Percentiles rank a stretch among this genome's conserved stretches.
phyloP scores from a whole-genome alignment of 2,888 invertebrate genomes.

The Dynastes grantii region DNA sequence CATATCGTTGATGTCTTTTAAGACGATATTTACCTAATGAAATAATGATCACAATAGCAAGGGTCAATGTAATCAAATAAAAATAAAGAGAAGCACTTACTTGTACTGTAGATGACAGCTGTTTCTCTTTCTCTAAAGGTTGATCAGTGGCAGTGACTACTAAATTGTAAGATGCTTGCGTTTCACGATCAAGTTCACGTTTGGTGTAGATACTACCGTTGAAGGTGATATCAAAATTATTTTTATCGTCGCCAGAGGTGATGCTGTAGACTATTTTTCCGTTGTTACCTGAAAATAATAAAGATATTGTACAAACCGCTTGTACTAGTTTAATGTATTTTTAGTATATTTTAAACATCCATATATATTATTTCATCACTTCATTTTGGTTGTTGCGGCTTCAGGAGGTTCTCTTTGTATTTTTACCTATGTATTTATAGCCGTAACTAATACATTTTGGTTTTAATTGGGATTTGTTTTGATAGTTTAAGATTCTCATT shows the following conservation, averaged over 20 bases:
- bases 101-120: conserved; percentile 90
- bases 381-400: too few relatives aligned
- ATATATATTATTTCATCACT: too few relatives aligned
- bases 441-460: too few relatives aligned
- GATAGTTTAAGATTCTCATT: too few relatives aligned
- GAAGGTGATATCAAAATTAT: conserved; percentile 84
- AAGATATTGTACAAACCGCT: too few relatives aligned
- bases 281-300: conserved; percentile 80
- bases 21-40: conserved; percentile 84
- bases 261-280: conserved; percentile 88
- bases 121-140: conserved; percentile 74
- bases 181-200: conserved; percentile 87
- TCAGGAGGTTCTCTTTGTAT: too few relatives aligned
- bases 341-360: too few relatives aligned
- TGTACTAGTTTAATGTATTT: too few relatives aligned
- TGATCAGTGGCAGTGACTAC: conserved; percentile 90
- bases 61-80: neutral
- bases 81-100: conserved; percentile 69
- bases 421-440: too few relatives aligned
- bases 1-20: conserved; percentile 95
- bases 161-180: conserved; percentile 85
- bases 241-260: conserved; percentile 84
- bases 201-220: conserved; percentile 90
- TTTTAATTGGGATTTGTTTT: too few relatives aligned
- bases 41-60: conserved; percentile 4